Evolutionary conservation across 2,797 vertebrate species (phyloP), one percentile per base, ranked within the genome.

Genomic region (Gadopsis bispinosus): DNA sequence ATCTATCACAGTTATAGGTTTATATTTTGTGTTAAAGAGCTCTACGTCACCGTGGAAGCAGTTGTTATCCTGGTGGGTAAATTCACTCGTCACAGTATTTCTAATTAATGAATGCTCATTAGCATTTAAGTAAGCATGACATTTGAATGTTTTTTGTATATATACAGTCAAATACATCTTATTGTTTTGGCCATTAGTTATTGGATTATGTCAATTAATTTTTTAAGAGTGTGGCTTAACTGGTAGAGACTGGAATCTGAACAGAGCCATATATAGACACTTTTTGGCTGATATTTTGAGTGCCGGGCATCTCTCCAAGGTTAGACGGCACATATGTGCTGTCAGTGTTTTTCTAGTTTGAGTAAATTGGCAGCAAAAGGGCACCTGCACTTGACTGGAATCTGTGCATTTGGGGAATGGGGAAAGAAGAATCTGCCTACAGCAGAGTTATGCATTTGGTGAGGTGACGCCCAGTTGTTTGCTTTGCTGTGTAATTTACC

Each of bases 201-300:
- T 67, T 37, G 45, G 76, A 77, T 72, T 26, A 69, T 65, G 58
- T 79, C 65, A 60, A 69, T 26, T 60, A 2, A 14, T 72, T 68
- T 71, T 63, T 75, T n/a, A 39, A 26, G 20, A 70, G 16, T 20
- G 37, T 69, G 62, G 33, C 47, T 75, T 31, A 65, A 73, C 26
- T 48, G 48, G 41, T 26, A 26, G 33, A 70, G 29, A 68, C 62
- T 74, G 47, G 31, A 71, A 55, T 64, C 70, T 62, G 77, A 80
- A 79, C 82, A 86, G 45, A 83, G 56, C 88, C 89, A 81, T 89
- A 88, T 88, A 87, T 87, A 88, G 85, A 80, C 76, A 13, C 41
- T 29, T 0, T 69, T 67, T 79, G 83, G 84, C 73, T 83, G 70
- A 87, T 89, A 75, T 68, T 88, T 86, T 86, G 76, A 55, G 69